Conservation (phyloP, 2,797 vertebrate species). For the Leuciscus waleckii region DNA sequence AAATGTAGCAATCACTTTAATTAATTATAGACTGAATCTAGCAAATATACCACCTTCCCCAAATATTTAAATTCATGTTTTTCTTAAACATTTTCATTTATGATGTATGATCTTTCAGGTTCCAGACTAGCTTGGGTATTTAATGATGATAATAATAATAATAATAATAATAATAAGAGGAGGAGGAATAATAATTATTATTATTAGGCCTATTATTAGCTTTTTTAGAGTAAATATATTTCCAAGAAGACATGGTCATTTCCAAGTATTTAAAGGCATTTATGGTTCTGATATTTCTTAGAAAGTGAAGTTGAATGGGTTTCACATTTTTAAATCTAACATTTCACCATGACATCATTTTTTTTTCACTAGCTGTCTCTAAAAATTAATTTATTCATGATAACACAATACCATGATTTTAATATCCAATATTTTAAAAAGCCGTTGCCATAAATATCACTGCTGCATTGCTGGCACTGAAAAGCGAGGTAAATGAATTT, state of each 20-base stretch:
- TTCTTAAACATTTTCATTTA: neutral
- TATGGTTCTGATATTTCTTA: neutral
- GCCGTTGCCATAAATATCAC: neutral
- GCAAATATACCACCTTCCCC: neutral
- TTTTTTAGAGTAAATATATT: neutral
- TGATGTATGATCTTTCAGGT: neutral
- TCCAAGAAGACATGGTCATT: too few relatives aligned
- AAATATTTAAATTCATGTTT: neutral
- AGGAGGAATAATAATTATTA: rapidly evolving
- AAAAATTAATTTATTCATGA: neutral
- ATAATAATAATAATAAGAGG: too few relatives aligned
- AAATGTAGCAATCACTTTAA: neutral
- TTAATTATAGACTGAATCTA: neutral
- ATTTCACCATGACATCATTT: neutral
- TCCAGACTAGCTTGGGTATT: neutral
- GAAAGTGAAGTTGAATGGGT: neutral
- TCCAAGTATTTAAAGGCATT: neutral
- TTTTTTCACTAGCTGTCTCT: neutral
- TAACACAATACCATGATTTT: neutral
- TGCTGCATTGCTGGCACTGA: neutral
- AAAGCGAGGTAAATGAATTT: constrained; percentile 7
- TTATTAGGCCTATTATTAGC: neutral
- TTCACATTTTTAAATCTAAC: neutral
- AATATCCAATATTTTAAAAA: neutral
- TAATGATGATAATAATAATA: neutral